Percentiles rank a stretch among this genome's conserved stretches.
Conservation (phyloP, 2,797 vertebrate genomes). For the Tinamus major region DNA sequence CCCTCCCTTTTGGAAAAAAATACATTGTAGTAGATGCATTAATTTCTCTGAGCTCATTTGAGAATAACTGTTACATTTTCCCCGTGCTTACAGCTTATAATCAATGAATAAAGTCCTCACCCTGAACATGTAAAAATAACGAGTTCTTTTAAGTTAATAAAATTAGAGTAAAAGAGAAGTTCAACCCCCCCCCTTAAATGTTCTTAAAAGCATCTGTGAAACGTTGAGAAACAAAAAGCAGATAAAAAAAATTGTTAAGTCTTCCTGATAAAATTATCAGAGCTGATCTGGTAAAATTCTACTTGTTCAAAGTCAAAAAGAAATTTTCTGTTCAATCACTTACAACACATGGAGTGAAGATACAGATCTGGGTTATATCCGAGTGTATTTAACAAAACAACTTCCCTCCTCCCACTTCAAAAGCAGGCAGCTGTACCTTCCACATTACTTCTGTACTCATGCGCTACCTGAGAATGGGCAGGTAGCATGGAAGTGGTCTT, state of each 20-base stretch:
- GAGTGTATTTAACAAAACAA: neutral
- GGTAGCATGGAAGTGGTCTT: neutral
- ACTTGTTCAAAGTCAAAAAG: neutral
- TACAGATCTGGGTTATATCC: neutral
- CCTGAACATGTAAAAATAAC: neutral
- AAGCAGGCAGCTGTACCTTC: neutral
- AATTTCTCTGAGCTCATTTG: neutral
- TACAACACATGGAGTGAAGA: neutral
- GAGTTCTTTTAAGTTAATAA: neutral
- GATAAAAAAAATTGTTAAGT: neutral
- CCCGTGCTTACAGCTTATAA: neutral
- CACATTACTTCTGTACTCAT: neutral
- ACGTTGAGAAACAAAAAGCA: neutral
- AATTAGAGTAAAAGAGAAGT: neutral
- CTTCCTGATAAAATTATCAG: neutral
- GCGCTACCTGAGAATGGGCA: neutral
- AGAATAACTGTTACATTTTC: neutral
- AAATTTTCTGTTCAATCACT: neutral
- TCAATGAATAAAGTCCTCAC: neutral
- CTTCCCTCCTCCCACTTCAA: neutral
- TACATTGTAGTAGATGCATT: neutral
- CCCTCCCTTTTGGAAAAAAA: neutral
- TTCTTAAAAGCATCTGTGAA: neutral
- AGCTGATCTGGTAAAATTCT: neutral
- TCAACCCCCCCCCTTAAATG: neutral